These are phyloP conservation scores for Girardinichthys multiradiatus DNA, from an alignment of 2,113 vertebrate species.

Conservation along the genomic window DNA sequence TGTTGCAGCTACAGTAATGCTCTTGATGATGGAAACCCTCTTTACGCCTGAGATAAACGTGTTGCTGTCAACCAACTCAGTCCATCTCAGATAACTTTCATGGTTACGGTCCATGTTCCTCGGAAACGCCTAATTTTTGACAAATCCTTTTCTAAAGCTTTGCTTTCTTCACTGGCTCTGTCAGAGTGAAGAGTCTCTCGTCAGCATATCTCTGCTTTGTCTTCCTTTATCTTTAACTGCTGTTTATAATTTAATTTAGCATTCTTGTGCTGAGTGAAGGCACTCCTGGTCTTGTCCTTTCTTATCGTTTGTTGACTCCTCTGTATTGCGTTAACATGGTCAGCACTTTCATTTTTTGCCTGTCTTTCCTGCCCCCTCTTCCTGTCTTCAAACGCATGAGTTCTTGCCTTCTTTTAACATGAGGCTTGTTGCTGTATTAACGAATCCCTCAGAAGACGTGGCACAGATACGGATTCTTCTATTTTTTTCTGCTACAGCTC, in stretches of 20 bases:
- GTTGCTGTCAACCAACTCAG: conserved; percentile 51
- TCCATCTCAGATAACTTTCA: conserved; percentile 9
- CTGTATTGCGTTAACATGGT: conserved; percentile 19
- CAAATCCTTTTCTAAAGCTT: conserved; percentile 53
- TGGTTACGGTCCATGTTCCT: conserved; percentile 17
- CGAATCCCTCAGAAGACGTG: conserved; percentile 67
- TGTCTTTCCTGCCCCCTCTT: conserved; percentile 1
- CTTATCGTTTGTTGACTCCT: conserved; percentile 7
- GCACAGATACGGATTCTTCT: conserved; percentile 59
- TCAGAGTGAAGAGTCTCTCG: conserved; percentile 58
- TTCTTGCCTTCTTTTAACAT: conserved; percentile 34
- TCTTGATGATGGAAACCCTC: conserved; percentile 51
- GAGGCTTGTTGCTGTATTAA: conserved; percentile 43
- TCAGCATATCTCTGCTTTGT: conserved; percentile 49
- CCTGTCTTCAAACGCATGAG: conserved; percentile 31
- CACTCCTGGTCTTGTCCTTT: background rate
- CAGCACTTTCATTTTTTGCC: conserved; percentile 15
- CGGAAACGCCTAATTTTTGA: conserved; percentile 51
- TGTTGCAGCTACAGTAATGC: conserved; percentile 9
- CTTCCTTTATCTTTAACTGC: conserved; percentile 29
- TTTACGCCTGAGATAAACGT: conserved; percentile 46
- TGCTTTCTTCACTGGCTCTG: conserved; percentile 41
- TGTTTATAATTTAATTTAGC: conserved; percentile 19
- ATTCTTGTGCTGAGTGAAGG: conserved; percentile 12
- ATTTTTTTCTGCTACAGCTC: conserved; percentile 28